Evolutionary conservation across 1,140 invertebrate genomes (phyloP), one percentile per base, ranked within the genome.

Genomic region (Drosophila tsacasi): DNA sequence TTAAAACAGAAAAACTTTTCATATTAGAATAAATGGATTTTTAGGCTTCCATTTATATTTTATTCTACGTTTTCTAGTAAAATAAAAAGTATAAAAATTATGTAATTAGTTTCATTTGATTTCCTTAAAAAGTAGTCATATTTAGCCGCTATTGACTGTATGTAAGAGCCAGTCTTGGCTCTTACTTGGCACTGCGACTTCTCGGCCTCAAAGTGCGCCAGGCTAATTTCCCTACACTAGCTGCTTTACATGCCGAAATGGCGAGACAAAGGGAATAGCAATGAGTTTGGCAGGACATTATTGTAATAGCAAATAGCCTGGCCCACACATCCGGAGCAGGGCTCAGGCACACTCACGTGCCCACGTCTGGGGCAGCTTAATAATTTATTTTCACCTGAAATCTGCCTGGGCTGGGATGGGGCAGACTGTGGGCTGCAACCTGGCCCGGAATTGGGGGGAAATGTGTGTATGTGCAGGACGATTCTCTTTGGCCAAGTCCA

Each of bases 351-450:
- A 17, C 37, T 25, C 37, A 19, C 17, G 27, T 27, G 10, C 2
- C 15, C 15, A 32, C 12, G 37, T 44, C 21, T 63, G 27, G 58
- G 21, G 5, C 19, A 23, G 54, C 25, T 63, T 64, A 67, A 67
- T 63, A 63, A 67, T 67, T 63, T 67, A 47, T 13, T 27, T 47
- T n/a, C 21, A 35, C 40, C 58, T 35, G 17, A 66, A 66, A 46
- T 23, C 37, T 57, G 27, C 25, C 50, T 8, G 35, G n/a, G 49
- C 7, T 27, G 12, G 40, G 40, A 42, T 5, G 44, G 12, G 19
- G 44, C 2, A n/a, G n/a, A n/a, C 19, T 42, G 25, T 15, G 19
- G 15, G 13, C 27, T 37, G 30, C 52, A 13, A 12, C 23, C 60
- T 35, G 30, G 25, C n/a, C n/a, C 3, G 10, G n/a, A 6, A 32